Conservation (phyloP, 2,113 vertebrate genomes). For the Chinchilla lanigera region DNA sequence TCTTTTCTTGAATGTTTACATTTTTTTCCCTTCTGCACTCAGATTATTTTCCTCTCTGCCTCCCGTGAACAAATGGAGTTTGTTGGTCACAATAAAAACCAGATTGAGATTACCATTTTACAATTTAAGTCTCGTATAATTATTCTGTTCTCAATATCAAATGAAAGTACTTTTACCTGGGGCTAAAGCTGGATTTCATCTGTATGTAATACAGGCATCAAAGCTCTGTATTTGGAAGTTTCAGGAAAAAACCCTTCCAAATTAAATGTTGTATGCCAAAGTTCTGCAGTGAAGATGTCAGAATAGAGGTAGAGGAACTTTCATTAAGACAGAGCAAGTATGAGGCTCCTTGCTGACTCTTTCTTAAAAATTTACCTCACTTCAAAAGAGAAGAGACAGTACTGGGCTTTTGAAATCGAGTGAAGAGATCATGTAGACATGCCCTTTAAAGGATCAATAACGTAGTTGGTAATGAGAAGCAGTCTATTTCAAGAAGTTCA, state of each 20-base stretch:
- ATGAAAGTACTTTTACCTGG: not conserved
- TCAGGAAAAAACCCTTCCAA: not conserved
- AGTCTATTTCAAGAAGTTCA: constrained; percentile 48
- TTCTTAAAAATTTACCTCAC: constrained; percentile 36
- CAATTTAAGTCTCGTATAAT: not conserved
- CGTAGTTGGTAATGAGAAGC: constrained; percentile 51
- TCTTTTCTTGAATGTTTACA: not conserved
- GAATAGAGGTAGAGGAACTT: not conserved
- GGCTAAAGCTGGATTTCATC: not conserved
- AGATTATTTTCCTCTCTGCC: not conserved
- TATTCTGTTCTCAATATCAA: not conserved
- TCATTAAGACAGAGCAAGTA: not conserved
- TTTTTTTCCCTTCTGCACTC: not conserved
- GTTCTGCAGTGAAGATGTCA: not conserved
- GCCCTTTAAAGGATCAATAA: constrained; percentile 53
- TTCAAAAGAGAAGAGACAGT: not conserved
- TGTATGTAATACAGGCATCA: not conserved
- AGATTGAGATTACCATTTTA: not conserved
- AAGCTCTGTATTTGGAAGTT: not conserved
- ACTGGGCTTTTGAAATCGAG: constrained; percentile 1
- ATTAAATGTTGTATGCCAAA: not conserved
- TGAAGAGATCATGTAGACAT: not conserved
- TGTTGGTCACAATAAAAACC: not conserved
- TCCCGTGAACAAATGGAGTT: not conserved
- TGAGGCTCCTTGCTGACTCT: not conserved